phyloP scores from a whole-genome alignment of 2,113 vertebrate species.

The Podarcis muralis region DNA sequence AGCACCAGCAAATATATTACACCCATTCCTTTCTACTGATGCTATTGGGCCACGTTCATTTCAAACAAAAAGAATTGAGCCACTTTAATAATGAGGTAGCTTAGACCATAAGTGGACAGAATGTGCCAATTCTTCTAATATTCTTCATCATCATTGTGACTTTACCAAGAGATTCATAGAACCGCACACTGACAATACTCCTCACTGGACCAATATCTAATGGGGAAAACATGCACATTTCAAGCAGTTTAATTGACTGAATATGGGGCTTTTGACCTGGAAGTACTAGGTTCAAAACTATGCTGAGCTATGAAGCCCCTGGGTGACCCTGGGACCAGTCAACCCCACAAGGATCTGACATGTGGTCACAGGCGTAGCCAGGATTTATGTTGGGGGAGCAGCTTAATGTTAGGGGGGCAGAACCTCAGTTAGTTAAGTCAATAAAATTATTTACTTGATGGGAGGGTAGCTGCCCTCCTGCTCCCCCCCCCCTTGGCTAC shows the following conservation, averaged over 20 bases:
- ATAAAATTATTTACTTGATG: no score
- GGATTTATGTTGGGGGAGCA: no score
- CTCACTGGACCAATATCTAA: neutral
- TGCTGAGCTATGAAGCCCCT: neutral
- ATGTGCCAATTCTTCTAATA: neutral
- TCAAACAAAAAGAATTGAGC: neutral
- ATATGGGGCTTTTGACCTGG: neutral
- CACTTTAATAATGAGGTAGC: neutral
- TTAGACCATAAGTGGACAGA: neutral
- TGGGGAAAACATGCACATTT: neutral
- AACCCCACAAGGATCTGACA: neutral
- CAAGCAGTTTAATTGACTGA: neutral
- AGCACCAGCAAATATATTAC: neutral
- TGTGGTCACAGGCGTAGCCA: no score
- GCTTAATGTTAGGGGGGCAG: no score
- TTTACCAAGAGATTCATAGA: neutral
- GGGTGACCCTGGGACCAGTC: neutral
- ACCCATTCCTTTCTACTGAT: neutral
- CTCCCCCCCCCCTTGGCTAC: no score
- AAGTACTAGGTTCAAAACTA: neutral
- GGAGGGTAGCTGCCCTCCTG: no score
- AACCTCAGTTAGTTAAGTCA: no score
- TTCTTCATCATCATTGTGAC: neutral
- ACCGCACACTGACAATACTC: neutral
- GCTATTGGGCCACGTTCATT: neutral